Evolutionary conservation across 1,140 invertebrate species (phyloP).

Genomic region (Aphidius ervi): DNA sequence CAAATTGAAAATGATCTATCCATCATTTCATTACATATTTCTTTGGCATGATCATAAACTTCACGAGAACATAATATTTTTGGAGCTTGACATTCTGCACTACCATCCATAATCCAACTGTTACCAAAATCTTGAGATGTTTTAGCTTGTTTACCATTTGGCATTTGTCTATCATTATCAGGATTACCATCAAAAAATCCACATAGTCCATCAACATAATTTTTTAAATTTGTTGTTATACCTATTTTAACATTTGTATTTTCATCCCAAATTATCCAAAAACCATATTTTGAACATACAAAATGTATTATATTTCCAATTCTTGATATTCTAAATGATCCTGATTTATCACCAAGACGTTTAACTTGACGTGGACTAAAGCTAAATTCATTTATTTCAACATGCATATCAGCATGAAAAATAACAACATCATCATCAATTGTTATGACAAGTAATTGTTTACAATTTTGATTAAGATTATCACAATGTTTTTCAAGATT

Average conservation of each 20-base stretch:
- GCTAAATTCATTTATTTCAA: slow-evolving; percentile 62
- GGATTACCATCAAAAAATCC: slow-evolving; percentile 67
- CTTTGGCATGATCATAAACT: slow-evolving; percentile 60
- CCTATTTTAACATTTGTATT: slow-evolving; percentile 69
- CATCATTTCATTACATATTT: slow-evolving; percentile 59
- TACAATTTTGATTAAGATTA: slow-evolving; percentile 49
- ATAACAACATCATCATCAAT: slow-evolving; percentile 58
- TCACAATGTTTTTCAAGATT: slow-evolving; percentile 64
- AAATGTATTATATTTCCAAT: slow-evolving; percentile 67
- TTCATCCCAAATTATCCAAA: slow-evolving; percentile 67
- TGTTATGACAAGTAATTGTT: slow-evolving; percentile 57
- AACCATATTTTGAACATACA: slow-evolving; percentile 65
- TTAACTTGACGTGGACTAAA: slow-evolving; percentile 67
- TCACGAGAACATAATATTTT: slow-evolving; percentile 52
- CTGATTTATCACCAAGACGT: slow-evolving; percentile 61
- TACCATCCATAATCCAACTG: slow-evolving; percentile 62
- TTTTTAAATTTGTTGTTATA: slow-evolving; percentile 59
- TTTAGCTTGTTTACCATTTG: slow-evolving; percentile 60
- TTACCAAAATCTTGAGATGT: slow-evolving; percentile 69
- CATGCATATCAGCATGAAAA: slow-evolving; percentile 62
- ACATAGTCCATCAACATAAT: slow-evolving; percentile 71
- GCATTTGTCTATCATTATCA: slow-evolving; percentile 66
- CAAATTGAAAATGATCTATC: slow-evolving; percentile 63
- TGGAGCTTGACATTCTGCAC: slow-evolving; percentile 52
- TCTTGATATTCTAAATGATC: slow-evolving; percentile 63